Conservation (phyloP, 1,140 invertebrate species). For the Lepidurus packardi region DNA sequence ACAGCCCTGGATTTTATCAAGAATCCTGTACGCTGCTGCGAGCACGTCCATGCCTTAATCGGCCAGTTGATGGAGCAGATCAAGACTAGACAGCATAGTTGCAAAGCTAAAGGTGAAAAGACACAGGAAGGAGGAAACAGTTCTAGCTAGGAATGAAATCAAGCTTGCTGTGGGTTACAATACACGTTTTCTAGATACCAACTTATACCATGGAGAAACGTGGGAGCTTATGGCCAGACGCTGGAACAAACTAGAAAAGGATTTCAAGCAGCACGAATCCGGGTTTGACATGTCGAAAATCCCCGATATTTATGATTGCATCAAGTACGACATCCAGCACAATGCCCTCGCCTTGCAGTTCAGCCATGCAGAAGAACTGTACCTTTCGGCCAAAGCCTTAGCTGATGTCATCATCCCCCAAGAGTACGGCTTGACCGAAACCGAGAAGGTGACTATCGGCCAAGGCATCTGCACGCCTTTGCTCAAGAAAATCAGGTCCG, state of each 20-base stretch:
- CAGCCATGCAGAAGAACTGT: constrained; percentile 88
- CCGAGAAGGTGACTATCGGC: constrained; percentile 94
- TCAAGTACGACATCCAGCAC: constrained; percentile 98
- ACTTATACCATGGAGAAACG: constrained; percentile 95
- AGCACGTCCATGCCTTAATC: constrained; percentile 79
- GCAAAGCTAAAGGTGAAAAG: constrained; percentile 68
- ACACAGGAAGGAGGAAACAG: background rate
- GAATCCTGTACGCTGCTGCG: constrained; percentile 91
- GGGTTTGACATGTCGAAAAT: constrained; percentile 98
- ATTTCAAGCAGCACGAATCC: constrained; percentile 86
- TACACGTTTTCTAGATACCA: constrained; percentile 58
- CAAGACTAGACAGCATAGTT: constrained; percentile 74
- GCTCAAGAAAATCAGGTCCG: constrained; percentile 90
- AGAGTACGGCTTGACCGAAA: constrained; percentile 93
- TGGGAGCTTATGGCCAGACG: constrained; percentile 97
- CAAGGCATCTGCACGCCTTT: constrained; percentile 96
- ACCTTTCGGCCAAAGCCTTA: constrained; percentile 89
- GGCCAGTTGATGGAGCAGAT: constrained; percentile 79
- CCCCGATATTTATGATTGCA: constrained; percentile 99
- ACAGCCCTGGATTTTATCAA: constrained; percentile 91
- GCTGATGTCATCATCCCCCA: constrained; percentile 98
- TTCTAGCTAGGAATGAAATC: constrained; percentile 24
- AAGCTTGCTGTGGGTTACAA: background rate
- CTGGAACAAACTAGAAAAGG: constrained; percentile 98
- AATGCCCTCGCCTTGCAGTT: constrained; percentile 94